These are phyloP conservation scores for Lutraria lutraria DNA, from an alignment of 2,888 invertebrate species.

Conservation along the genomic window DNA sequence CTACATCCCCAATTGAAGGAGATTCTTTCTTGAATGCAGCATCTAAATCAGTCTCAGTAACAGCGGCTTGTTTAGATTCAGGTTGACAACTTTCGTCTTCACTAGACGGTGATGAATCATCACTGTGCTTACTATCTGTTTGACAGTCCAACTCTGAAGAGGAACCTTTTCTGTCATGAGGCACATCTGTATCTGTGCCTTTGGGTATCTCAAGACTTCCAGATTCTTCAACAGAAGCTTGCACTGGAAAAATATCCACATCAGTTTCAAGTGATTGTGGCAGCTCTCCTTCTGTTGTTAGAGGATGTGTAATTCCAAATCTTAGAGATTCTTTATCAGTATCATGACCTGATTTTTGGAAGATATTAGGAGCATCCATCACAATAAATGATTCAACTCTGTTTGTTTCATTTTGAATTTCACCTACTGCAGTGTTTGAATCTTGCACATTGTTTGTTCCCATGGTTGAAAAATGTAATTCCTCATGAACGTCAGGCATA, in stretches of 20 bases:
- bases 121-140: background rate
- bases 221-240: conserved; percentile 27
- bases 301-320: conserved; percentile 5
- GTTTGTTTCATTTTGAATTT: conserved; percentile 39
- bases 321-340: background rate
- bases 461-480: background rate
- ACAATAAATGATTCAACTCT: conserved; percentile 57
- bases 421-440: background rate
- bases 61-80: background rate
- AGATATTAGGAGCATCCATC: conserved; percentile 61
- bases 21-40: conserved; percentile 26
- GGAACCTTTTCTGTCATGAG: background rate
- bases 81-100: conserved; percentile 24
- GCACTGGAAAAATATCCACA: conserved; percentile 18
- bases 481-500: background rate
- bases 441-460: background rate
- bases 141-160: background rate
- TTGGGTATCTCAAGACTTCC: background rate
- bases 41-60: conserved; percentile 53
- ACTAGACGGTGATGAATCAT: conserved; percentile 1
- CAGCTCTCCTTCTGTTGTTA: conserved; percentile 29
- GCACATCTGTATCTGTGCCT: background rate
- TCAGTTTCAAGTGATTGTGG: conserved; percentile 29
- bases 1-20: background rate
- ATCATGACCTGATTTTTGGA: background rate